Base-by-base conservation (phyloP, 2,113 vertebrate species). In the Canis aureus region DNA sequence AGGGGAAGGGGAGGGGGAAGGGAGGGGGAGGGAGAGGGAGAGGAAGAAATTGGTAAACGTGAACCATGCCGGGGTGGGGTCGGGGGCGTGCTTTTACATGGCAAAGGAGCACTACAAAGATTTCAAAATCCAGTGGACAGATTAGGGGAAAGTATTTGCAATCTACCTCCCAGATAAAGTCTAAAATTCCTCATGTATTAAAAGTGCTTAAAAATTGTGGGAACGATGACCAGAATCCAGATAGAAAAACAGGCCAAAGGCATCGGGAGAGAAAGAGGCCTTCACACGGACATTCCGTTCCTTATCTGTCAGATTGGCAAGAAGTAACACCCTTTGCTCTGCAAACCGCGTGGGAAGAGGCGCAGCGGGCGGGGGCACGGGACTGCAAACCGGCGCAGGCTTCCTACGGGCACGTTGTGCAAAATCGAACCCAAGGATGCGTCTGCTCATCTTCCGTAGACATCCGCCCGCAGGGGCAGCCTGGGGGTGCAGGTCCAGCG, bases 211-310 rank as follows among this genome's bases (percentile, higher is more conserved):
- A 22, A 29, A 59, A 29, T 1, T 27, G 2, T 29, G 43, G 11
- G 16, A 74, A 69, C 19, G 12, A 29, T 62, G 29, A 51, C 43
- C 19, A 20, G 62, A n/a, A 38, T 62, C 67, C 67, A 23, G 27
- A 66, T 3, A 13, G 32, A 20, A 49, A 82, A 86, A 38, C 32
- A 81, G 38, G 57, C n/a, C n/a, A 5, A 43, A 82, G 25, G 17
- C n/a, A 25, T 11, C 9, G 29, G 55, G 53, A 66, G 0, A n/a
- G 25, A n/a, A 38, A 10, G 20, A 20, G 51, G 35, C 25, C 60
- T 23, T 35, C 8, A 9, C 3, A 0, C 60, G 0, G 35, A 9
- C 8, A 49, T 2, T 5, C 5, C 67, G 1, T 29, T 55, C 7
- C 35, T 20, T 5, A 22, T 13, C 23, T 1, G 29, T 17, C 69